Percentiles rank a stretch among this genome's conserved stretches.
phyloP scores from a whole-genome alignment of 2,113 vertebrate species.

The Alligator sinensis region DNA sequence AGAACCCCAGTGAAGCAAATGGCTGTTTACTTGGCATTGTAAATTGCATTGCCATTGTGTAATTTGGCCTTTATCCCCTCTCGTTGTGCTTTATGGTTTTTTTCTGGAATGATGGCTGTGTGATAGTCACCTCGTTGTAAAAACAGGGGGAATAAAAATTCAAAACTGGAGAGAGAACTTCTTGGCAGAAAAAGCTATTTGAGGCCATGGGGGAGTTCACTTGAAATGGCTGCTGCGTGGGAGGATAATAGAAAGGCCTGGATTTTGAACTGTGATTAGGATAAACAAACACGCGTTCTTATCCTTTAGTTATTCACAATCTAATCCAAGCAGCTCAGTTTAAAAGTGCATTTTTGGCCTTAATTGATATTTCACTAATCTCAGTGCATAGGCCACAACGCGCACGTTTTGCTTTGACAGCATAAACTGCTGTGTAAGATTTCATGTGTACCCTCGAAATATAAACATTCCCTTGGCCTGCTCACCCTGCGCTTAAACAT shows the following conservation, averaged over 20 bases:
- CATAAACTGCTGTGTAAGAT: slow-evolving; percentile 62
- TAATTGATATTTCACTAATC: slow-evolving; percentile 76
- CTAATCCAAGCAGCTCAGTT: slow-evolving; percentile 70
- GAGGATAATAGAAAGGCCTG: slow-evolving; percentile 44
- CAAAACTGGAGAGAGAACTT: not conserved
- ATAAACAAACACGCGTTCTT: slow-evolving; percentile 73
- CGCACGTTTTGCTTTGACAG: slow-evolving; percentile 73
- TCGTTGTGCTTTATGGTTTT: not conserved
- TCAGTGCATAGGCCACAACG: slow-evolving; percentile 51
- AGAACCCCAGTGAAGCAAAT: slow-evolving; percentile 31
- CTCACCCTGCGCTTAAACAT: slow-evolving; percentile 43
- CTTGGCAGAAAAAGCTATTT: slow-evolving; percentile 28
- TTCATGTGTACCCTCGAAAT: slow-evolving; percentile 51
- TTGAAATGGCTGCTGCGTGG: slow-evolving; percentile 51
- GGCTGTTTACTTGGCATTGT: not conserved
- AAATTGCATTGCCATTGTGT: not conserved
- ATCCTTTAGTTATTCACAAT: slow-evolving; percentile 64
- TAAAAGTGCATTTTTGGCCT: slow-evolving; percentile 74
- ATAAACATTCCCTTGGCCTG: slow-evolving; percentile 59
- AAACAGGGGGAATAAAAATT: slow-evolving; percentile 5
- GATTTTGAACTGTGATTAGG: slow-evolving; percentile 65
- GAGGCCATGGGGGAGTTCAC: slow-evolving; percentile 48
- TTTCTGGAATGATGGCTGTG: not conserved
- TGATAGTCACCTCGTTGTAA: slow-evolving; percentile 14
- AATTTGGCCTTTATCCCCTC: not conserved